Evolutionary conservation across 2,797 vertebrate genomes (phyloP), one percentile per base, ranked within the genome.

Genomic region (Lutjanus argentimaculatus): DNA sequence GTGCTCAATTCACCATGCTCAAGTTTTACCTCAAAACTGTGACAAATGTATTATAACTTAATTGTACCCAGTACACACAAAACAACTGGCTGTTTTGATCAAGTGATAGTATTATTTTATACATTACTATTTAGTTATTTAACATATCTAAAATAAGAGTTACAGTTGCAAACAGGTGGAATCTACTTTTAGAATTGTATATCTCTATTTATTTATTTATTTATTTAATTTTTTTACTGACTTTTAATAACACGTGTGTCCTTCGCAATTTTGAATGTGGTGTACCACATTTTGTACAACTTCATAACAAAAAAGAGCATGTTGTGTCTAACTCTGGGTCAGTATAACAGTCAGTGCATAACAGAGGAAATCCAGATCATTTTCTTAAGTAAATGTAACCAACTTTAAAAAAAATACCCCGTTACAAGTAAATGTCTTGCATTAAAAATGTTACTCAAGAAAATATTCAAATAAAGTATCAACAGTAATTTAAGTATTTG

Each of bases 201-300:
- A 8, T 1, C 9, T 2, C 2, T 4, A 3, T 52, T 25, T 25
- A n/a, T n/a, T n/a, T n/a, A n/a, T n/a, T n/a, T n/a, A n/a, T n/a
- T n/a, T n/a, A n/a, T n/a, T n/a, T n/a, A n/a, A n/a, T n/a, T 25
- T 25, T 59, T 19, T n/a, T 22, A 25, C 12, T 43, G 25, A 11
- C 30, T 25, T 15, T 19, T n/a, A 42, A 36, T n/a, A 64, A 22
- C 3, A 25, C 10, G 62, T 21, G 3, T 67, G 1, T 51, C 6
- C 42, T 17, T 21, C 43, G 25, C 21, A 13, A 13, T 45, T 45
- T 13, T 45, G 43, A 45, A 12, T 13, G 43, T 45, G 10, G 13
- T 45, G 25, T 45, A 15, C 7, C 21, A 45, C 4, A 9, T 48
- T 2, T 9, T 16, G 9, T 36, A 40, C 22, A 53, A 25, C 6